A percentile compares a stretch with the other conserved stretches of the same genome.
Evolutionary conservation across 1,140 invertebrate genomes (phyloP).

Genomic region (Maconellicoccus hirsutus): DNA sequence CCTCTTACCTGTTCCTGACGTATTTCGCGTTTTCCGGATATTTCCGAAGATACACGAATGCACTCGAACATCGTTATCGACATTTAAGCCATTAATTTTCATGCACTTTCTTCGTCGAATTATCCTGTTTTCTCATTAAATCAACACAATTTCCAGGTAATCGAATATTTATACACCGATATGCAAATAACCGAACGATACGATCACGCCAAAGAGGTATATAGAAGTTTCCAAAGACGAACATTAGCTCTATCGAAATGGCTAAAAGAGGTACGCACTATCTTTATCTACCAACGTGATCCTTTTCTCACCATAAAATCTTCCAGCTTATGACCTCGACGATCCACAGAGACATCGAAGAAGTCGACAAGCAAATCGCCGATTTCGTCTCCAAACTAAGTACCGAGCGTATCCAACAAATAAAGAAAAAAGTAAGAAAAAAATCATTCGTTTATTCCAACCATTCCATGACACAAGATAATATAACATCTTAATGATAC

Average conservation of each 20-base stretch:
- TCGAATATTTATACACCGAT: conserved; percentile 46
- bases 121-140: too few species aligned
- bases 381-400: conserved; percentile 28
- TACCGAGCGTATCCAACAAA: conserved; percentile 27
- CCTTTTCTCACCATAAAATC: not conserved
- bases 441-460: not conserved
- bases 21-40: too few species aligned
- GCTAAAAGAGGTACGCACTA: conserved; percentile 41
- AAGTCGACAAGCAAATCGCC: conserved; percentile 30
- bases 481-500: not conserved
- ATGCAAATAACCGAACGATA: conserved; percentile 41
- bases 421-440: conserved; percentile 26
- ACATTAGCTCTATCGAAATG: conserved; percentile 43
- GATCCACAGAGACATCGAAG: conserved; percentile 31
- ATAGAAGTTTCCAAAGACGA: conserved; percentile 41
- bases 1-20: too few species aligned
- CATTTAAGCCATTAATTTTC: too few species aligned
- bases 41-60: too few species aligned
- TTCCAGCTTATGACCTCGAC: conserved; percentile 30
- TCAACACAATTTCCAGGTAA: conserved; percentile 33
- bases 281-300: not conserved
- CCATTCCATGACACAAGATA: not conserved
- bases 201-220: conserved; percentile 40
- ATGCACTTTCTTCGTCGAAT: too few species aligned
- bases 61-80: too few species aligned